Conservation (phyloP, 2,888 invertebrate species). For the Slavum lentiscoides region DNA sequence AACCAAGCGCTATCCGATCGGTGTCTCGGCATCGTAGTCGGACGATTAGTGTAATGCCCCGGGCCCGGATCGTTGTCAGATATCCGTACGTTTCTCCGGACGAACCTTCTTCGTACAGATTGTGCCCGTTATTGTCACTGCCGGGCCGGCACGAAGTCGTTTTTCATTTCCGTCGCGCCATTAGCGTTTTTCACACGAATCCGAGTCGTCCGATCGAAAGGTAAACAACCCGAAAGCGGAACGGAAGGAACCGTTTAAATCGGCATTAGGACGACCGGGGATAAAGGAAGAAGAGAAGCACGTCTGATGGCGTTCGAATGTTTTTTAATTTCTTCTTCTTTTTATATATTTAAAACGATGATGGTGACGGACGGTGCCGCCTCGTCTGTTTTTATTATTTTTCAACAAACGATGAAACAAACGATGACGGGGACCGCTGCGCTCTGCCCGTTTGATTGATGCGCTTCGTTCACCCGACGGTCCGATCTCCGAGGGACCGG, state of each 20-base stretch:
- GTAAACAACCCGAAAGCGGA: conserved; percentile 53
- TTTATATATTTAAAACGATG: conserved; percentile 20
- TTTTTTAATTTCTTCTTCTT: conserved; percentile 5
- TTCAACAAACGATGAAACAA: conserved; percentile 38
- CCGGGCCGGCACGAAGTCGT: too few species aligned
- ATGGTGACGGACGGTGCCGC: not conserved
- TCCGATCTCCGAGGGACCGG: too few species aligned
- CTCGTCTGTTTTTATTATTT: conserved; percentile 4
- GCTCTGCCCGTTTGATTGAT: conserved; percentile 41
- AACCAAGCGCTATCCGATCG: too few species aligned
- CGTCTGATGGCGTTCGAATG: conserved; percentile 30
- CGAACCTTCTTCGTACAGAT: too few species aligned
- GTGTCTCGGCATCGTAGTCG: too few species aligned
- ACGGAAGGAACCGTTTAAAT: conserved; percentile 53
- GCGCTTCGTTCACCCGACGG: not conserved
- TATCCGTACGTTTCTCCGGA: too few species aligned
- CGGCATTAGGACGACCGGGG: conserved; percentile 18
- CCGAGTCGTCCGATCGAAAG: conserved; percentile 5
- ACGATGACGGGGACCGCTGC: conserved; percentile 42
- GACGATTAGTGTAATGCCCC: too few species aligned
- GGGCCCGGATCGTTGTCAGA: too few species aligned
- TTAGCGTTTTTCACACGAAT: conserved; percentile 48
- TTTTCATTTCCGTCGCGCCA: not conserved
- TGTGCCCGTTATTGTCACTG: too few species aligned
- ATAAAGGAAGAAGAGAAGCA: conserved; percentile 10